These are phyloP conservation scores for Rachycentron canadum DNA, from an alignment of 2,797 vertebrate species.

Conservation along the genomic window DNA sequence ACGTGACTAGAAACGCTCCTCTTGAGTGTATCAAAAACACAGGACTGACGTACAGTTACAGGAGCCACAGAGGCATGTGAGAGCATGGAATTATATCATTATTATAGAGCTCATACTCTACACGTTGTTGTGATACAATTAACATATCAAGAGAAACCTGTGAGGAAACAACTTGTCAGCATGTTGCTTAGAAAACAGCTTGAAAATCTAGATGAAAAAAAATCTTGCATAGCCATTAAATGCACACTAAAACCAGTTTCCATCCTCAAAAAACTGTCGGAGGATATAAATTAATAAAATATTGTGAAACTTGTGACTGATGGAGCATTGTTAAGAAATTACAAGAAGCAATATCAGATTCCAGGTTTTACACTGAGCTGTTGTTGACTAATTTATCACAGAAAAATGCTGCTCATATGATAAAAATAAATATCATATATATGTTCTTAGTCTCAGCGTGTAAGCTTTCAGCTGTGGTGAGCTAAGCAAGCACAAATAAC, in stretches of 20 bases:
- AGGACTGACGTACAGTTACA: neutral
- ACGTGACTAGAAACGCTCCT: conserved; percentile 1
- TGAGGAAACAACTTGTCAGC: neutral
- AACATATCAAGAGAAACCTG: neutral
- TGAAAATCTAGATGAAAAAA: neutral
- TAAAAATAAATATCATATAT: conserved; percentile 12
- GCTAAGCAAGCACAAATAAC: conserved; percentile 23
- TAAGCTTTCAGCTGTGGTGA: neutral
- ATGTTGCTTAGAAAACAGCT: conserved; percentile 1
- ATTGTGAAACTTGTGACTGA: neutral
- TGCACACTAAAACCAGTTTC: conserved; percentile 2
- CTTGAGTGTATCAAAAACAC: neutral
- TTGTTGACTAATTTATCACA: conserved; percentile 8
- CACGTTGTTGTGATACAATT: neutral
- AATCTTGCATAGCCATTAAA: neutral
- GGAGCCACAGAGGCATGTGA: neutral
- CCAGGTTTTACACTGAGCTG: conserved; percentile 17
- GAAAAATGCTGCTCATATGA: conserved; percentile 21
- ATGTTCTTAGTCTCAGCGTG: conserved; percentile 25
- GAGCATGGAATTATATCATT: neutral
- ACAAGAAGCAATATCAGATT: conserved; percentile 15
- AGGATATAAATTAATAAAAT: conserved; percentile 11
- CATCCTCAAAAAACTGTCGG: neutral
- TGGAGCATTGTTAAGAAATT: conserved; percentile 33
- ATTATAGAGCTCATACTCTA: neutral